Conservation (phyloP, 2,888 invertebrate genomes). For the Poecilobothrus nobilitatus region DNA sequence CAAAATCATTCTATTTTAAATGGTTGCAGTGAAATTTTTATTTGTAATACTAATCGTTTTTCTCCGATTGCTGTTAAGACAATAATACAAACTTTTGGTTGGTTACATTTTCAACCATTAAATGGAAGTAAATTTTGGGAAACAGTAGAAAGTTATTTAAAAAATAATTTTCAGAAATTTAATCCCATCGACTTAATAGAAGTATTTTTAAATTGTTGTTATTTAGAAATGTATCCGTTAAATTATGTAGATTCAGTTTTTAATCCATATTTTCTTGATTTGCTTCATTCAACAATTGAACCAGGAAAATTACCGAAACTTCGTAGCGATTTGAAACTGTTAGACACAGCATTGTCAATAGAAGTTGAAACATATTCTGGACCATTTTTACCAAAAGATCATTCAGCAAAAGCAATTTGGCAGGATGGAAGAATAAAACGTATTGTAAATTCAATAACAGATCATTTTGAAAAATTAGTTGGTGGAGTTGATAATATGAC, state of each 20-base stretch:
- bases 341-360: constrained; percentile 56
- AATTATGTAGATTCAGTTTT: constrained; percentile 53
- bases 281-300: constrained; percentile 44
- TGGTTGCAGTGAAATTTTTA: constrained; percentile 51
- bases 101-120: constrained; percentile 50
- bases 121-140: constrained; percentile 51
- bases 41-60: constrained; percentile 44
- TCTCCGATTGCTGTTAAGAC: constrained; percentile 50
- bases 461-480: constrained; percentile 43
- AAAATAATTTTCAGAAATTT: constrained; percentile 51
- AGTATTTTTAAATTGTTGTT: constrained; percentile 56
- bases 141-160: constrained; percentile 47
- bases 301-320: constrained; percentile 43
- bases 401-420: constrained; percentile 46
- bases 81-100: constrained; percentile 54
- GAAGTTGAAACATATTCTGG: constrained; percentile 53
- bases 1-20: constrained; percentile 51
- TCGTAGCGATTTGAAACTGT: constrained; percentile 50
- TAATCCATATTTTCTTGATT: constrained; percentile 52
- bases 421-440: constrained; percentile 50
- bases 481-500: constrained; percentile 47
- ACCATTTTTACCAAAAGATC: constrained; percentile 50
- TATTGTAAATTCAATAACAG: constrained; percentile 45
- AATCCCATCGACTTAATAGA: constrained; percentile 51
- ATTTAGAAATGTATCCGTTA: constrained; percentile 53